Conservation (phyloP, 1,140 invertebrate species). For the Conus ventricosus region DNA sequence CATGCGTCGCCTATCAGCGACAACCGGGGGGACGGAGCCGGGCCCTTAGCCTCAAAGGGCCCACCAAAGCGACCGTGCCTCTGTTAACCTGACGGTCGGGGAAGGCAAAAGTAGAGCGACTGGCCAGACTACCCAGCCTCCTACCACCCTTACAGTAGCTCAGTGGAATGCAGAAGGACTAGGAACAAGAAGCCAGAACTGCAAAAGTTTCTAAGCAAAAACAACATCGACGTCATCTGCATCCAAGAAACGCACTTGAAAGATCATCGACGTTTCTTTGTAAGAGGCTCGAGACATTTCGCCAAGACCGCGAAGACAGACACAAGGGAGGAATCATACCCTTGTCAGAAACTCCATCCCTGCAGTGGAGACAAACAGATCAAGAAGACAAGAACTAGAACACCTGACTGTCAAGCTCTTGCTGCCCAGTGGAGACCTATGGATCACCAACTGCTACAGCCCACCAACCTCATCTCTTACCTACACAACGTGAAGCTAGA, state of each 20-base stretch:
- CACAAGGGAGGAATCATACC: slow-evolving; percentile 41
- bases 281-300: slow-evolving; percentile 12
- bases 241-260: slow-evolving; percentile 44
- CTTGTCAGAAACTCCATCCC: slow-evolving; percentile 16
- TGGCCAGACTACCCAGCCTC: slow-evolving; percentile 18
- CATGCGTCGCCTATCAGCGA: neutral
- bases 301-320: slow-evolving; percentile 27
- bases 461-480: slow-evolving; percentile 5
- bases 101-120: neutral
- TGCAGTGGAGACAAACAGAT: slow-evolving; percentile 16
- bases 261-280: slow-evolving; percentile 17
- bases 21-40: slow-evolving; percentile 6
- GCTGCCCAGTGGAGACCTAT: neutral
- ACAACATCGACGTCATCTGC: slow-evolving; percentile 35
- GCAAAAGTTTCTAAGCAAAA: slow-evolving; percentile 30
- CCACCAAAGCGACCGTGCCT: neutral
- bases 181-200: slow-evolving; percentile 40
- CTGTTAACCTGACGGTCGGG: neutral
- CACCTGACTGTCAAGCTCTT: neutral
- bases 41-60: slow-evolving; percentile 13
- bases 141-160: slow-evolving; percentile 19
- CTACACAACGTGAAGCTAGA: slow-evolving; percentile 14
- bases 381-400: slow-evolving; percentile 35
- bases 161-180: slow-evolving; percentile 46
- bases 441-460: slow-evolving; percentile 41